Percentiles rank a stretch among this genome's conserved stretches.
These are phyloP conservation scores for Melipona bicolor DNA, from an alignment of 2,888 invertebrate genomes.

Conservation along the genomic window DNA sequence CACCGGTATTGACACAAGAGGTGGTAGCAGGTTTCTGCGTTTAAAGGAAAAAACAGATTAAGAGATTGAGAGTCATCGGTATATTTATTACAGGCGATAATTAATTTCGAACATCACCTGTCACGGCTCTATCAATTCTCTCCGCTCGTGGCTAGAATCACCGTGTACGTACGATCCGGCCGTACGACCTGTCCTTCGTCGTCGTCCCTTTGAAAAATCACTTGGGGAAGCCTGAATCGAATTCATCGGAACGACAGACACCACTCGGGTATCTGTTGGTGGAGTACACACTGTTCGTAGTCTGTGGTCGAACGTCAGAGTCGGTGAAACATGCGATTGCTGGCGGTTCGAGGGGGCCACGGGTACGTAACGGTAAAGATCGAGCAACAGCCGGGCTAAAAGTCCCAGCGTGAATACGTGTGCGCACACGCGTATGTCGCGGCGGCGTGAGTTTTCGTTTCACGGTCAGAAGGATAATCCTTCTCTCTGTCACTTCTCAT, in stretches of 20 bases:
- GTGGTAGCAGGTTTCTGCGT: background rate
- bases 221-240: background rate
- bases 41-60: background rate
- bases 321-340: conserved; percentile 5
- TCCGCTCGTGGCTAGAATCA: background rate
- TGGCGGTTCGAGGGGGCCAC: background rate
- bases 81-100: background rate
- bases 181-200: background rate
- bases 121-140: background rate
- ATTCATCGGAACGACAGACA: background rate
- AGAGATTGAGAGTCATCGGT: background rate
- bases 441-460: conserved; percentile 77
- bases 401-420: conserved; percentile 65
- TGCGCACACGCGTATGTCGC: conserved; percentile 57
- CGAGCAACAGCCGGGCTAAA: conserved; percentile 65
- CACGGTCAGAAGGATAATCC: conserved; percentile 76
- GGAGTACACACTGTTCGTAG: background rate
- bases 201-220: background rate
- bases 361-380: conserved; percentile 79
- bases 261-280: background rate
- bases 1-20: background rate
- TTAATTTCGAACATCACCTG: background rate
- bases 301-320: background rate
- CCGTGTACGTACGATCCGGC: background rate
- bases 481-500: conserved; percentile 75